These are phyloP conservation scores for Apostichopus japonicus DNA, from an alignment of 35 echinoderm and acorn worm genomes.

Conservation along the genomic window DNA sequence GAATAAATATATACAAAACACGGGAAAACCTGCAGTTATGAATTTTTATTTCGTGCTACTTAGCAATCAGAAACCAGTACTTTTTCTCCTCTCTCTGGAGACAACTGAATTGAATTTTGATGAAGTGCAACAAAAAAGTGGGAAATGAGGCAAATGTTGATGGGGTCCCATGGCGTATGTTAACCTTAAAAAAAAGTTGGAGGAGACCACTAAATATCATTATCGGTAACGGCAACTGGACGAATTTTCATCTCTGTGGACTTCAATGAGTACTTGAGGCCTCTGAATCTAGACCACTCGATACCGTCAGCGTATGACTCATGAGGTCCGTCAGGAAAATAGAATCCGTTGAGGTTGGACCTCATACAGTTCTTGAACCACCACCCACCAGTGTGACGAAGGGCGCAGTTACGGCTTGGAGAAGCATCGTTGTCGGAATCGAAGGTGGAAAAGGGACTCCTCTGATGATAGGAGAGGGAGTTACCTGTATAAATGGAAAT, in stretches of 20 bases:
- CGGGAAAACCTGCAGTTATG: no score
- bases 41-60: no score
- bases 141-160: no score
- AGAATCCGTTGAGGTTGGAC: slow-evolving; percentile 39
- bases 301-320: slow-evolving; percentile 80
- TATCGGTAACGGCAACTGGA: background rate
- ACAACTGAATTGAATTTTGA: no score
- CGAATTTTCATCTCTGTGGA: slow-evolving; percentile 55
- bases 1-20: no score
- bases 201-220: background rate
- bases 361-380: slow-evolving; percentile 55
- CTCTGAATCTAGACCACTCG: slow-evolving; percentile 82
- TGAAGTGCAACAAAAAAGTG: no score
- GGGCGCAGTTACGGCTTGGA: slow-evolving; percentile 38
- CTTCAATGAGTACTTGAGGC: slow-evolving; percentile 79
- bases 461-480: slow-evolving; percentile 40
- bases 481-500: background rate
- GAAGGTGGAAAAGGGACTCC: background rate
- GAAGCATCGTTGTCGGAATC: slow-evolving; percentile 33
- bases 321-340: slow-evolving; percentile 8
- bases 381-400: slow-evolving; percentile 40
- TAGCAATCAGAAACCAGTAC: no score
- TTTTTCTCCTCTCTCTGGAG: no score
- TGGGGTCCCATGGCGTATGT: no score
- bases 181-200: background rate